Conservation (phyloP, 2,888 invertebrate genomes). For the Parnassius apollo region DNA sequence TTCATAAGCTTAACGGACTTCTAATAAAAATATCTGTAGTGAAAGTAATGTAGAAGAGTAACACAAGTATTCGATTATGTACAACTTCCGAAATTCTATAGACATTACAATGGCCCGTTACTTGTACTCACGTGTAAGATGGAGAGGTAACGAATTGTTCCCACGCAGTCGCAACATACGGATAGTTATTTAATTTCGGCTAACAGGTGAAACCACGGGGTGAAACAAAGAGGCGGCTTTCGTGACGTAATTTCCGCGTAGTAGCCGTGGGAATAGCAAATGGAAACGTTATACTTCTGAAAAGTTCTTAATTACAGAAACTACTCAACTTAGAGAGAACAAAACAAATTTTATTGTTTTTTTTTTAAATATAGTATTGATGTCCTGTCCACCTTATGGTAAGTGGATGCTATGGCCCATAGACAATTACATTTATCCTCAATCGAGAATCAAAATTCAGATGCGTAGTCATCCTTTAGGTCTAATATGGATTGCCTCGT, state of each 20-base stretch:
- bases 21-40: not conserved
- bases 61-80: conserved; percentile 12
- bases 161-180: conserved; percentile 53
- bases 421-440: no score
- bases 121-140: conserved; percentile 31
- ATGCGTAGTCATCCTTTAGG: no score
- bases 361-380: no score
- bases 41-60: conserved; percentile 17
- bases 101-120: conserved; percentile 36
- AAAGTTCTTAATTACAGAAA: no score
- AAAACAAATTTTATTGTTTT: no score
- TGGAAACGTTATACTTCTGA: no score
- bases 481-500: no score
- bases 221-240: conserved; percentile 56
- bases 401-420: no score
- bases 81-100: conserved; percentile 17
- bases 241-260: conserved; percentile 40
- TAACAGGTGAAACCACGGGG: conserved; percentile 62
- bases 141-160: conserved; percentile 70
- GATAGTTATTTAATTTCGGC: conserved; percentile 67
- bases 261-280: conserved; percentile 40
- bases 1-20: no score
- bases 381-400: no score
- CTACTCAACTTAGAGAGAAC: no score
- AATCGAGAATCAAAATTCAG: no score